Evolutionary conservation across 23 tunicate genomes (phyloP).

Genomic region (Halocynthia roretzi): DNA sequence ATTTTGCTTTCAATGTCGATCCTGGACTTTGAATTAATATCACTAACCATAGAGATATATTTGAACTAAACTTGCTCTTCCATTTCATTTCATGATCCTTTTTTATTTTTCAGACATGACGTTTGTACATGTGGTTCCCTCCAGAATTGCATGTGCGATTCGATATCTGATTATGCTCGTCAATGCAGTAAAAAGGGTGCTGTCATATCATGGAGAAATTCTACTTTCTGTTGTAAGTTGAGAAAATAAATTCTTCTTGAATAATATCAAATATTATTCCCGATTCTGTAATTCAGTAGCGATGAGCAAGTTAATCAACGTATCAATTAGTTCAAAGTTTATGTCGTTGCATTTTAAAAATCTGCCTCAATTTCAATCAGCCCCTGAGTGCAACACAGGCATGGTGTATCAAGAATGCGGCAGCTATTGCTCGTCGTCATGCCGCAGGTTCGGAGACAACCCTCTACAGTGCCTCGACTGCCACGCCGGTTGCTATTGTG

Average conservation of each 20-base stretch:
- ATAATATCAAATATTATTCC: background rate
- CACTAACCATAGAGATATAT: no score
- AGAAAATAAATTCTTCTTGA: background rate
- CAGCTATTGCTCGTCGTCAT: conserved; percentile 53
- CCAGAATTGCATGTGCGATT: conserved; percentile 59
- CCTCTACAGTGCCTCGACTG: conserved; percentile 43
- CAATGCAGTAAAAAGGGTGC: conserved; percentile 53
- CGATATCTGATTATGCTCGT: conserved; percentile 77
- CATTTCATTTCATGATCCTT: no score
- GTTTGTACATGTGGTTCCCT: conserved; percentile 65
- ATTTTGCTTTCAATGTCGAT: no score
- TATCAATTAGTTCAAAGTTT: no score
- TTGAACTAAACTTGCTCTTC: no score
- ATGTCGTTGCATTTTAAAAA: no score
- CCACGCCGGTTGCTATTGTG: conserved; percentile 76
- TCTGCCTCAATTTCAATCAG: conserved; percentile 10
- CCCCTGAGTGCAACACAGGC: conserved; percentile 50
- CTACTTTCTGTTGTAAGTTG: conserved; percentile 66
- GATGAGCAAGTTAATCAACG: no score
- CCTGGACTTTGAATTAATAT: no score
- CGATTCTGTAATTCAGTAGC: background rate
- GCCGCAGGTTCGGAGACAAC: conserved; percentile 49
- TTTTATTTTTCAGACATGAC: conserved; percentile 41
- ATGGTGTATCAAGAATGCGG: conserved; percentile 66
- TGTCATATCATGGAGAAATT: conserved; percentile 61